Conservation (phyloP, 2,113 vertebrate genomes). For the Spheniscus mendiculus region DNA sequence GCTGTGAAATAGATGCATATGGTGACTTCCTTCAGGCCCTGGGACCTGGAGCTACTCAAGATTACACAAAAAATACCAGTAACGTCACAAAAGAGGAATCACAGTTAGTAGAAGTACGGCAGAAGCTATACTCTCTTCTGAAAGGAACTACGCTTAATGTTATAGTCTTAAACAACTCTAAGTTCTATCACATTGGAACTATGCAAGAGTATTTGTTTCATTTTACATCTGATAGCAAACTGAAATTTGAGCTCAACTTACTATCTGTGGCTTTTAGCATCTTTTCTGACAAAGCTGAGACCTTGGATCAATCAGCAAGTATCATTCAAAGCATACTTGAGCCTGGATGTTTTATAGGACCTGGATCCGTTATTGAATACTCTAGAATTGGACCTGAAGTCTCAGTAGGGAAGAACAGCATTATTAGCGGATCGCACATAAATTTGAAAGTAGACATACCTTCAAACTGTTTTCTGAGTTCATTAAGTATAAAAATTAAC, state of each 20-base stretch:
- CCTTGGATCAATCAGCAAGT: conserved; percentile 30
- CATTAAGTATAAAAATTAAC: conserved; percentile 76
- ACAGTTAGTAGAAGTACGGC: conserved; percentile 72
- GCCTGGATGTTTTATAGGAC: conserved; percentile 70
- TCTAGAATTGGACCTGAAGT: conserved; percentile 80
- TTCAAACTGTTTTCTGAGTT: conserved; percentile 80
- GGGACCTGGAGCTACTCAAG: conserved; percentile 80
- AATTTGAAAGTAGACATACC: conserved; percentile 70
- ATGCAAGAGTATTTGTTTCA: conserved; percentile 89
- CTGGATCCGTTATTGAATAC: conserved; percentile 85
- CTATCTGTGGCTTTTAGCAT: conserved; percentile 79
- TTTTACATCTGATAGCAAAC: conserved; percentile 75
- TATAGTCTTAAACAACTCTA: conserved; percentile 90
- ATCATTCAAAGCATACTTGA: conserved; percentile 84
- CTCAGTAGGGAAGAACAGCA: conserved; percentile 76
- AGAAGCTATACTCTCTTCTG: conserved; percentile 83
- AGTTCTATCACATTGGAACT: conserved; percentile 93
- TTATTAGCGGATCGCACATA: conserved; percentile 83
- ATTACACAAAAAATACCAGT: conserved; percentile 76
- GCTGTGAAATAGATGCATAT: conserved; percentile 93
- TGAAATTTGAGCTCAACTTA: conserved; percentile 83
- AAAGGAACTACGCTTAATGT: conserved; percentile 84
- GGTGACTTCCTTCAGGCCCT: conserved; percentile 94
- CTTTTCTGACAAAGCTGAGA: not conserved
- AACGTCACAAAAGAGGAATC: conserved; percentile 74